phyloP scores from a whole-genome alignment of 2,113 vertebrate species.

The Camelus dromedarius region DNA sequence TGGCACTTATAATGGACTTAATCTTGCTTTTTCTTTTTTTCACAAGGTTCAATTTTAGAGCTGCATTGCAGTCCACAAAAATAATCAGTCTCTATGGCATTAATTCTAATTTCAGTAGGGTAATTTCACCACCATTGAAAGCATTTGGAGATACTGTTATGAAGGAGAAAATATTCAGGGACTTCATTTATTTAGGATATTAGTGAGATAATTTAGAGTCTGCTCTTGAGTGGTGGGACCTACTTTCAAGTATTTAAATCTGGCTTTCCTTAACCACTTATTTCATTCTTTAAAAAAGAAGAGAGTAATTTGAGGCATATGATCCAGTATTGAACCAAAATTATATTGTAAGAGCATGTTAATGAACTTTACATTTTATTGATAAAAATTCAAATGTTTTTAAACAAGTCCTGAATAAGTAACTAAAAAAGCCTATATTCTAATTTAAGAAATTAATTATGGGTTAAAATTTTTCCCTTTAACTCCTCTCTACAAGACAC shows the following conservation, averaged over 20 bases:
- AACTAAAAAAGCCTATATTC: background rate
- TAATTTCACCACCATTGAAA: conserved; percentile 12
- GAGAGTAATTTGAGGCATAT: background rate
- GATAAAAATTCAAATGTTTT: background rate
- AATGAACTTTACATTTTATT: background rate
- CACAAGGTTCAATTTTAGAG: conserved; percentile 21
- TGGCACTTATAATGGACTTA: background rate
- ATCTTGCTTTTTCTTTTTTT: background rate
- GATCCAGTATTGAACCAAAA: conserved; percentile 30
- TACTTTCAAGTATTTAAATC: background rate
- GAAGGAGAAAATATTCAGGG: background rate
- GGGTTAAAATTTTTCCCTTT: conserved; percentile 20
- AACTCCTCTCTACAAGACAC: background rate
- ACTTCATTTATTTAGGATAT: background rate
- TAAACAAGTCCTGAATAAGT: conserved; percentile 11
- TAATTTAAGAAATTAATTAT: conserved; percentile 29
- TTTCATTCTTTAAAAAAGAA: background rate
- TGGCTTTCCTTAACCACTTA: background rate
- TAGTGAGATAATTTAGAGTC: background rate
- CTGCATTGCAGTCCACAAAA: background rate
- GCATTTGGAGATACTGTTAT: background rate
- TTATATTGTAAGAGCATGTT: background rate
- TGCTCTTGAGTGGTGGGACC: background rate
- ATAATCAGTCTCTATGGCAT: background rate
- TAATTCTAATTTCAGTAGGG: background rate